phyloP scores from a whole-genome alignment of 2,888 invertebrate genomes.

The Oscheius onirici region DNA sequence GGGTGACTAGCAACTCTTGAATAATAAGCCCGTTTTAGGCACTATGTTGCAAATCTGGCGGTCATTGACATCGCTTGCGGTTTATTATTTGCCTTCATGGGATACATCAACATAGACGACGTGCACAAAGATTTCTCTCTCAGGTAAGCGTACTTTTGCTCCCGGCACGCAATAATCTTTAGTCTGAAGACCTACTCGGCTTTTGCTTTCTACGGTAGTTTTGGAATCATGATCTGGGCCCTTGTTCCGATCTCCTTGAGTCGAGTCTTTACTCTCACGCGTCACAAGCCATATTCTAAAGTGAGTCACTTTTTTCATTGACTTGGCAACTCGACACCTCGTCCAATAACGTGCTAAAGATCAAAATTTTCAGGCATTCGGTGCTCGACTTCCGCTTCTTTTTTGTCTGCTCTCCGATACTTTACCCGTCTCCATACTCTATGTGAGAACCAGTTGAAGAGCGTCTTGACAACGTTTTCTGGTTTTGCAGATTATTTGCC shows the following conservation, averaged over 20 bases:
- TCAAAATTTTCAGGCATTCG: constrained; percentile 48
- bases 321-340: neutral
- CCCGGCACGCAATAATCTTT: constrained; percentile 26
- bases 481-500: constrained; percentile 43
- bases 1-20: neutral
- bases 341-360: neutral
- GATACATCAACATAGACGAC: constrained; percentile 59
- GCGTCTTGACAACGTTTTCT: neutral
- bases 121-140: constrained; percentile 41
- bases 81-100: constrained; percentile 60
- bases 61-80: constrained; percentile 62
- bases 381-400: constrained; percentile 52
- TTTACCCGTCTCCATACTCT: constrained; percentile 55
- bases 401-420: constrained; percentile 56
- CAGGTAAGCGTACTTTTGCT: neutral
- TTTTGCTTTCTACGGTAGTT: constrained; percentile 65
- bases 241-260: constrained; percentile 61
- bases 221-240: constrained; percentile 65
- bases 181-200: constrained; percentile 47
- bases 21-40: constrained; percentile 35
- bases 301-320: constrained; percentile 28
- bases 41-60: constrained; percentile 63
- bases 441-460: constrained; percentile 36
- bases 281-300: constrained; percentile 47
- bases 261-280: constrained; percentile 55